These are phyloP conservation scores for Cheiracanthium punctorium DNA, from an alignment of 2,888 invertebrate species.

Conservation along the genomic window DNA sequence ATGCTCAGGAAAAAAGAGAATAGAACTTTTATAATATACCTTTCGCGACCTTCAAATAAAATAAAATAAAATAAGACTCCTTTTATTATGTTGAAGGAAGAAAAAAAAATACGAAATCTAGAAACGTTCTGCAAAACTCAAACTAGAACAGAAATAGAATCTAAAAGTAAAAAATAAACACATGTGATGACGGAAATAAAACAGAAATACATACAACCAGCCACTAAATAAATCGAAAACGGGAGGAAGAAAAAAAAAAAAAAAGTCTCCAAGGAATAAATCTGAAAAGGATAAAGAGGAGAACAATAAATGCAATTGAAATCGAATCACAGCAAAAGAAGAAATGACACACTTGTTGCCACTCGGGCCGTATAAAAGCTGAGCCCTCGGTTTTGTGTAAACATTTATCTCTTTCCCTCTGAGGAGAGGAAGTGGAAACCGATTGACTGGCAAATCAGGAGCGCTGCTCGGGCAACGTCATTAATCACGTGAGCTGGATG, in stretches of 20 bases:
- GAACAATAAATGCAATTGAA: slow-evolving; percentile 50
- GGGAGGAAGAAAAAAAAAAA: slow-evolving; percentile 21
- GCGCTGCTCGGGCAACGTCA: slow-evolving; percentile 55
- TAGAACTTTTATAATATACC: too few relatives aligned
- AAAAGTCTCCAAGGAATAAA: slow-evolving; percentile 24
- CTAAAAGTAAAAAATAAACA: background rate
- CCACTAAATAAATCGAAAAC: slow-evolving; percentile 12
- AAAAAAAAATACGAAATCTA: background rate
- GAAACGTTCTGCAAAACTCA: slow-evolving; percentile 7
- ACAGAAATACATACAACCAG: background rate
- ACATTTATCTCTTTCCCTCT: slow-evolving; percentile 63
- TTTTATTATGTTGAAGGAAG: background rate
- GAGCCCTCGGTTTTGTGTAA: slow-evolving; percentile 63
- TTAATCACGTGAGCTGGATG: slow-evolving; percentile 58
- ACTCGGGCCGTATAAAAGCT: slow-evolving; percentile 67
- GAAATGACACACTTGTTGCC: slow-evolving; percentile 63
- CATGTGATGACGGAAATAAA: background rate
- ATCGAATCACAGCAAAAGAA: slow-evolving; percentile 56
- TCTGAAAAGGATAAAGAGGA: background rate
- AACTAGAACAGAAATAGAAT: background rate
- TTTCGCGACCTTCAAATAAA: slow-evolving; percentile 33
- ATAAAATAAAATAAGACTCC: background rate
- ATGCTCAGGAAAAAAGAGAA: too few relatives aligned
- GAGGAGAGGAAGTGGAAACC: slow-evolving; percentile 44
- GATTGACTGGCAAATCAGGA: slow-evolving; percentile 70